Percentiles rank a stretch among this genome's conserved stretches.
Conservation (phyloP, 2,113 vertebrate species). For the Aphyosemion australe region DNA sequence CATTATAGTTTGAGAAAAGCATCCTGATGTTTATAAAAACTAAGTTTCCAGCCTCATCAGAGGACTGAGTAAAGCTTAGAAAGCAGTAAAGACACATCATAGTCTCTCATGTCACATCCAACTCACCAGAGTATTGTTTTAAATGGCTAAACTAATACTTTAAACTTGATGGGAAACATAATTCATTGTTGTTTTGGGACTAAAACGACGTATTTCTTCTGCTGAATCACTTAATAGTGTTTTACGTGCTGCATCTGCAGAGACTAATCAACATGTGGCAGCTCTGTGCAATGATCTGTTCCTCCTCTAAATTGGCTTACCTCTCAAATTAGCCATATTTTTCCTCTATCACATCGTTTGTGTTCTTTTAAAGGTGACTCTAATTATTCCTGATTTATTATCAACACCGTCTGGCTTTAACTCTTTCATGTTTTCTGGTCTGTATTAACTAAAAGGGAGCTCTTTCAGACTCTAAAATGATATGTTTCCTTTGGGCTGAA, state of each 20-base stretch:
- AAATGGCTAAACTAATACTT: neutral
- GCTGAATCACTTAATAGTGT: neutral
- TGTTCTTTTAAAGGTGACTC: conserved; percentile 5
- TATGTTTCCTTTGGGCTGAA: conserved; percentile 1
- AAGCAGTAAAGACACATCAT: too few species aligned
- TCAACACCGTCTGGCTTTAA: neutral
- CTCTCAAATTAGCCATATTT: conserved; percentile 11
- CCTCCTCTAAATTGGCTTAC: conserved; percentile 8
- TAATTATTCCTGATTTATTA: conserved; percentile 30
- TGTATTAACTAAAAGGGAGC: conserved; percentile 4
- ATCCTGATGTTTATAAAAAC: too few species aligned
- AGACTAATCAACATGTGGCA: conserved; percentile 1
- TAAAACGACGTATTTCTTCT: neutral
- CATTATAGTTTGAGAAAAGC: too few species aligned
- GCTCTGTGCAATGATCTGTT: neutral
- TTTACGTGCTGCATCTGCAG: neutral
- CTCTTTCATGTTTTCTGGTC: neutral
- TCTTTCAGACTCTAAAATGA: conserved; percentile 17
- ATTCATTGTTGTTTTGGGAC: neutral
- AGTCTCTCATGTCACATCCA: neutral
- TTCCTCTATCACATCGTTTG: neutral
- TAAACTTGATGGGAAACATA: neutral
- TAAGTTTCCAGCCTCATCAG: too few species aligned
- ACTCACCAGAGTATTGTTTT: neutral
- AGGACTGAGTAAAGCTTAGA: too few species aligned